Evolutionary conservation across 2,888 invertebrate species (phyloP).

Genomic region (Galeruca laticollis): DNA sequence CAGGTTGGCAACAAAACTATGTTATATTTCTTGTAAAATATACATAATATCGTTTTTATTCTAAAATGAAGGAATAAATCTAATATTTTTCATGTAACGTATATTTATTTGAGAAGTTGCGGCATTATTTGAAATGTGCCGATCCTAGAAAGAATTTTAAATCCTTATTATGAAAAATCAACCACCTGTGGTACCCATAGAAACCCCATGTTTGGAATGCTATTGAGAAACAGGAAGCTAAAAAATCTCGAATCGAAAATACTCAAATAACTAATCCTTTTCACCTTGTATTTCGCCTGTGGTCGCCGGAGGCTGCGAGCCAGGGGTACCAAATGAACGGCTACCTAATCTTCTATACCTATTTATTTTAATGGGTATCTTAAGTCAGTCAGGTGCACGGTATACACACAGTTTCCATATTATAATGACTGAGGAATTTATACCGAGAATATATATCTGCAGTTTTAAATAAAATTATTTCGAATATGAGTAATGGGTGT

Average conservation of each 20-base stretch:
- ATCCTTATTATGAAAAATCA: constrained; percentile 19
- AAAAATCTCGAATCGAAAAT: constrained; percentile 22
- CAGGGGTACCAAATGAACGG: constrained; percentile 38
- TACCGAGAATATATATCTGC: constrained; percentile 24
- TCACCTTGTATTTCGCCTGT: constrained; percentile 12
- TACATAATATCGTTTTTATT: too few relatives aligned
- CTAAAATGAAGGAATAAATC: too few relatives aligned
- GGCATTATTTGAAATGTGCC: constrained; percentile 6
- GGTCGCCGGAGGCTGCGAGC: constrained; percentile 12
- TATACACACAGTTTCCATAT: constrained; percentile 20
- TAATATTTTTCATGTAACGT: too few relatives aligned
- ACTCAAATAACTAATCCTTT: constrained; percentile 28
- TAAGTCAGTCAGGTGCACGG: constrained; percentile 39
- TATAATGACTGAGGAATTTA: constrained; percentile 33
- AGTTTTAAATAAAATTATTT: constrained; percentile 17
- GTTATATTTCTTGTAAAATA: too few relatives aligned
- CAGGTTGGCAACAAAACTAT: too few relatives aligned
- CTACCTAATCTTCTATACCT: constrained; percentile 50
- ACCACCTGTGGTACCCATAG: constrained; percentile 23
- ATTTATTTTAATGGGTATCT: constrained; percentile 43
- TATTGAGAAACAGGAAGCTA: constrained; percentile 31
- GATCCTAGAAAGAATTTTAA: constrained; percentile 14
- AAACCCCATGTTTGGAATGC: constrained; percentile 25
- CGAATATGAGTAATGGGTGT: constrained; percentile 16
- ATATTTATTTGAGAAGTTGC: neutral